phyloP scores from a whole-genome alignment of 2,797 vertebrate genomes.

The Sylvia borin region DNA sequence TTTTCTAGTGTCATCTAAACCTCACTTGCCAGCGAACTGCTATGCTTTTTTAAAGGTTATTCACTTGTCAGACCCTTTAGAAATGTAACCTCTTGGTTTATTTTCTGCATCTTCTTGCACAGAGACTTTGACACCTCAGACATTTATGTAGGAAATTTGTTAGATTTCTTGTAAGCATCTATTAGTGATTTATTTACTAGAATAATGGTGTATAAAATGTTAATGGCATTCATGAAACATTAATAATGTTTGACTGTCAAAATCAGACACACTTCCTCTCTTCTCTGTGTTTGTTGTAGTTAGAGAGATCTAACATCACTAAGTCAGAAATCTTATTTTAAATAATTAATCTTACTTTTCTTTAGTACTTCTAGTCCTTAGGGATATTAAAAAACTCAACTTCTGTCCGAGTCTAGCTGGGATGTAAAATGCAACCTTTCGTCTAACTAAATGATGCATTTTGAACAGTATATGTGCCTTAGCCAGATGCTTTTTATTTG shows the following conservation, averaged over 20 bases:
- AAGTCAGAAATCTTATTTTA: background rate
- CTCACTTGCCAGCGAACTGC: background rate
- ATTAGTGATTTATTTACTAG: background rate
- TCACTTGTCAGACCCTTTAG: background rate
- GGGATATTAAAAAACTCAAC: background rate
- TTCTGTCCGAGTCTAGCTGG: background rate
- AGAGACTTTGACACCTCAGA: background rate
- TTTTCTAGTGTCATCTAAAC: background rate
- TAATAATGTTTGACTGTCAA: background rate
- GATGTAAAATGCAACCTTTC: background rate
- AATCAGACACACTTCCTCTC: background rate
- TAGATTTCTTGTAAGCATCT: background rate
- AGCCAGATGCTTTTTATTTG: background rate
- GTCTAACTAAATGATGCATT: background rate
- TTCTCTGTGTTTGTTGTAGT: background rate
- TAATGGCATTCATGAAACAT: background rate
- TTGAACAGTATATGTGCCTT: background rate
- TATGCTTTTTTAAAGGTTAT: background rate
- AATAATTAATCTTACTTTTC: background rate
- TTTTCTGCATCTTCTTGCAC: background rate
- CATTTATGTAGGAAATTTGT: background rate
- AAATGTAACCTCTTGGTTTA: background rate
- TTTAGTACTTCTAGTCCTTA: background rate
- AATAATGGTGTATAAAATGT: background rate
- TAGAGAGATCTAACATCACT: background rate